Conservation (phyloP, 2,888 invertebrate species). For the Drosophila tanythrix region DNA sequence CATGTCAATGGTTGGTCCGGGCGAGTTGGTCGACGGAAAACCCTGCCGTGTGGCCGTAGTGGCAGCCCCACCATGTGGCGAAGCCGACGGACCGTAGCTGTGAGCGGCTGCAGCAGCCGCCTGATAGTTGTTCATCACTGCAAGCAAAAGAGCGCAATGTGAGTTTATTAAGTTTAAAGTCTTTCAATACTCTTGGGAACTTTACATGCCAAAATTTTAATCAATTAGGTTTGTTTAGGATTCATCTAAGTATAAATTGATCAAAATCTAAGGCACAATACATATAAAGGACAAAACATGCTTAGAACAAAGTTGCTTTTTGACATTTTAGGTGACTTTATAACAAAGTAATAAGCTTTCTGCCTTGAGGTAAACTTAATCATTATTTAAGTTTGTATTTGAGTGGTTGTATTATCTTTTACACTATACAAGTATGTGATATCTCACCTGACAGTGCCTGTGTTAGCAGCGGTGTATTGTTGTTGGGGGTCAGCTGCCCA, state of each 20-base stretch:
- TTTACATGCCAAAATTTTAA: background rate
- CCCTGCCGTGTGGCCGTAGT: constrained; percentile 89
- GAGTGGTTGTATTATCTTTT: background rate
- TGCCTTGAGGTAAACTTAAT: background rate
- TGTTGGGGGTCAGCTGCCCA: constrained; percentile 97
- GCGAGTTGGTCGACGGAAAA: constrained; percentile 96
- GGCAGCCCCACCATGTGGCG: constrained; percentile 91
- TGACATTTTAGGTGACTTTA: background rate
- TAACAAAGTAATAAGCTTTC: background rate
- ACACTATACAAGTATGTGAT: background rate
- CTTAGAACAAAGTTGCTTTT: background rate
- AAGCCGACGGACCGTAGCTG: constrained; percentile 92
- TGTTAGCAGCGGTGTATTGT: constrained; percentile 97
- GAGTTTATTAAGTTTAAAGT: background rate
- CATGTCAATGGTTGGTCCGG: constrained; percentile 96
- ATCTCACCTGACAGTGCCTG: constrained; percentile 96
- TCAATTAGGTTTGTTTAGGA: background rate
- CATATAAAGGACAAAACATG: background rate
- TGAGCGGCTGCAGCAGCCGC: constrained; percentile 92
- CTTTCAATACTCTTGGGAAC: background rate
- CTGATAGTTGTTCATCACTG: constrained; percentile 99
- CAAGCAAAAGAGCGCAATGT: constrained; percentile 61
- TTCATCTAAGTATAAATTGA: background rate
- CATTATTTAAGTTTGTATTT: background rate
- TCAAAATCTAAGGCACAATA: background rate